A percentile compares a stretch with the other conserved stretches of the same genome.
Conservation (phyloP, 2,797 vertebrate species). For the Eurystomus glaucurus region DNA sequence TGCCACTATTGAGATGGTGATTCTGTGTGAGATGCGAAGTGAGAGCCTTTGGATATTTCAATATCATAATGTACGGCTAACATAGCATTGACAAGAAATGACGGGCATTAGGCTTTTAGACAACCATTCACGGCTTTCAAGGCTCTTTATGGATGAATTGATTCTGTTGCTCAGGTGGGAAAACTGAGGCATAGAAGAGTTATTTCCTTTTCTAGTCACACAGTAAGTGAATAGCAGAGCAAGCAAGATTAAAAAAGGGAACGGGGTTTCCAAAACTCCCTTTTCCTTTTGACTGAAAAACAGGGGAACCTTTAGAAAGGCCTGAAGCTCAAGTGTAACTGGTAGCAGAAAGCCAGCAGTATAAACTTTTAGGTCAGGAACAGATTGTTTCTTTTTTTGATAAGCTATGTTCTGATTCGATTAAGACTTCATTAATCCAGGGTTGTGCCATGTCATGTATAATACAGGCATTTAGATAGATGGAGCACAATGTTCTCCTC, state of each 20-base stretch:
- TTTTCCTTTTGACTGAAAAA: not conserved
- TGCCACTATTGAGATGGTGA: not conserved
- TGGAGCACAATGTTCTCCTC: not conserved
- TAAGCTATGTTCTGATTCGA: not conserved
- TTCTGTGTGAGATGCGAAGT: not conserved
- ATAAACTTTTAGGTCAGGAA: not conserved
- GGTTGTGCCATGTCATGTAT: not conserved
- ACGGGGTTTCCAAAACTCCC: not conserved
- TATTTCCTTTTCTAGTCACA: not conserved
- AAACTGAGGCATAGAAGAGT: not conserved
- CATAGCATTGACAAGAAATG: not conserved
- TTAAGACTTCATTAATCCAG: conserved; percentile 8
- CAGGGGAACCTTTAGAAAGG: not conserved
- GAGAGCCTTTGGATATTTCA: not conserved
- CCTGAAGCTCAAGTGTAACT: not conserved
- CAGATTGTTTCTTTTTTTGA: not conserved
- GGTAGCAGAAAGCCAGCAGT: not conserved
- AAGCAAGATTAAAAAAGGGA: not conserved
- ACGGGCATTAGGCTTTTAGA: not conserved
- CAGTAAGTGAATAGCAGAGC: not conserved
- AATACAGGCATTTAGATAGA: not conserved
- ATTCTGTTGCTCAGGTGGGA: not conserved
- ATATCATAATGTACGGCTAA: not conserved
- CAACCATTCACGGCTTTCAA: not conserved
- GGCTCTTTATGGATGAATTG: not conserved